Conservation (phyloP, 2,888 invertebrate genomes). For the Tetranychus truncatus region DNA sequence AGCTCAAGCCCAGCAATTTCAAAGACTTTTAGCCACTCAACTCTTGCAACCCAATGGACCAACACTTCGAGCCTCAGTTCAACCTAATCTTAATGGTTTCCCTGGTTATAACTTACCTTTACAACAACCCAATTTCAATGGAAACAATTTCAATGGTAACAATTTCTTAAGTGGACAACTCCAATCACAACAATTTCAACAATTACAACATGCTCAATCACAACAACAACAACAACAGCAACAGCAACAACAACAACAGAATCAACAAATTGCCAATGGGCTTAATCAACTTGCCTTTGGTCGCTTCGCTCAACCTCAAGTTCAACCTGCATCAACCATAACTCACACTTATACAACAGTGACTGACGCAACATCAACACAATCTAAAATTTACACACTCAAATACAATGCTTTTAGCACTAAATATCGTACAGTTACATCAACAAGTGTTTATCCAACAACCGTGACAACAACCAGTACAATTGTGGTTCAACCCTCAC, state of each 20-base stretch:
- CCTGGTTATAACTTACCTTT: not conserved
- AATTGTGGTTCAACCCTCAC: not conserved
- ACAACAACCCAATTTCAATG: not conserved
- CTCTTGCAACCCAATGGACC: slow-evolving; percentile 15
- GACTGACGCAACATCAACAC: slow-evolving; percentile 25
- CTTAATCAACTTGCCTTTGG: slow-evolving; percentile 6
- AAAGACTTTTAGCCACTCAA: slow-evolving; percentile 23
- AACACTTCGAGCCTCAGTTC: not conserved
- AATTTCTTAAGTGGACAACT: not conserved
- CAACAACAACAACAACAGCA: not conserved
- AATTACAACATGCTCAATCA: not conserved
- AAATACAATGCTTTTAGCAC: slow-evolving; percentile 28
- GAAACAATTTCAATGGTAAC: slow-evolving; percentile 2
- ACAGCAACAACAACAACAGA: slow-evolving; percentile 3
- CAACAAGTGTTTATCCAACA: slow-evolving; percentile 26
- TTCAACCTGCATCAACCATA: slow-evolving; percentile 6
- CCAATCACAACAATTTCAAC: not conserved
- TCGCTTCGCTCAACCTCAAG: not conserved
- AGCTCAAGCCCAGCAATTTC: slow-evolving; percentile 25
- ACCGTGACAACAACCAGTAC: slow-evolving; percentile 22
- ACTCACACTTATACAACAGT: slow-evolving; percentile 23
- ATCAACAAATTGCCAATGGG: not conserved
- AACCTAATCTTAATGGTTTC: not conserved
- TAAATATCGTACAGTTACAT: slow-evolving; percentile 28
- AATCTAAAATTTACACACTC: slow-evolving; percentile 27